Percentiles rank a stretch among this genome's conserved stretches.
Evolutionary conservation across 2,888 invertebrate species (phyloP).

Genomic region (Troglohyphantes excavatus): DNA sequence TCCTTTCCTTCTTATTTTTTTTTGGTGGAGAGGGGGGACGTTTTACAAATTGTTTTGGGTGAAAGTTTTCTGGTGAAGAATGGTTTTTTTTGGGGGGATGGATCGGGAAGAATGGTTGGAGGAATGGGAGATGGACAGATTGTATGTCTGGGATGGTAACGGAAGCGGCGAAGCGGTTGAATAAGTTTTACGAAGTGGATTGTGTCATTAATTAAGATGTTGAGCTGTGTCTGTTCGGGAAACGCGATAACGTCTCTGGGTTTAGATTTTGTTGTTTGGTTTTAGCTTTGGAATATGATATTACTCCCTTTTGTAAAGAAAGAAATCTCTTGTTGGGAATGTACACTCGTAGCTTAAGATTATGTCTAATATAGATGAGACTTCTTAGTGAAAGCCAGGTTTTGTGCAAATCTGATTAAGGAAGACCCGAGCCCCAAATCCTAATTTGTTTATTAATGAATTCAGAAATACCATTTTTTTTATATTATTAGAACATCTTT

Average conservation of each 20-base stretch:
- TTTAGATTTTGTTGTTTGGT: too few species aligned
- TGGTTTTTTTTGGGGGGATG: background rate
- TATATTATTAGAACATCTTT: too few species aligned
- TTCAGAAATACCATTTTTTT: too few species aligned
- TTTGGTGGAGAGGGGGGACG: slow-evolving; percentile 12
- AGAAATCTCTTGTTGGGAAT: background rate
- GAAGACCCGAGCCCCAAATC: too few species aligned
- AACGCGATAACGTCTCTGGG: background rate
- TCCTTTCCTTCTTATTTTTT: background rate
- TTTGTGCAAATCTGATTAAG: too few species aligned
- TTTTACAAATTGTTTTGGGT: slow-evolving; percentile 66
- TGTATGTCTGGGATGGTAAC: background rate
- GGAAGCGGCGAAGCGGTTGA: background rate
- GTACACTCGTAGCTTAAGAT: too few species aligned
- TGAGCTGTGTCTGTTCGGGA: background rate
- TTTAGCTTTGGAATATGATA: too few species aligned
- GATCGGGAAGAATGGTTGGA: background rate
- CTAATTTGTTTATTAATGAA: too few species aligned
- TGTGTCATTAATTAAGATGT: background rate
- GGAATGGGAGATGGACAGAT: background rate
- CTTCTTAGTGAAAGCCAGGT: too few species aligned
- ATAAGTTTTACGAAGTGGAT: background rate
- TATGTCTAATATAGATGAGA: too few species aligned
- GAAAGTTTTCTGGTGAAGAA: slow-evolving; percentile 3
- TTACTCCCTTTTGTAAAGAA: too few species aligned